A percentile compares a stretch with the other conserved stretches of the same genome.
Conservation (phyloP, 1,140 invertebrate species). For the Rhopalosiphum maidis region DNA sequence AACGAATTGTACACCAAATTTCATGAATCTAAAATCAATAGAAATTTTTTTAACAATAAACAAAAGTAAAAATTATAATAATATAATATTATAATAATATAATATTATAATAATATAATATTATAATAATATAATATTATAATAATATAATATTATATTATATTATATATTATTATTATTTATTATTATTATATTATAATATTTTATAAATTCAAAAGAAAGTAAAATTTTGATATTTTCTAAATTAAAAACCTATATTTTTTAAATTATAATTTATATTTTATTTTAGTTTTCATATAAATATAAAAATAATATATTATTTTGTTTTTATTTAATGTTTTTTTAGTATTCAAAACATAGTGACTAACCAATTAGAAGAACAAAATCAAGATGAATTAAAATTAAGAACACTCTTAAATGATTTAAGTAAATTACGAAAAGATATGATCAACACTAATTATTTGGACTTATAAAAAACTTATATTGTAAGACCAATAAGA, state of each 20-base stretch:
- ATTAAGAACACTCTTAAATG: neutral
- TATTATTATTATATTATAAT: no score
- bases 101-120: no score
- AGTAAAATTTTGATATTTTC: neutral
- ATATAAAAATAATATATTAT: no score
- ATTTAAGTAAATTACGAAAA: neutral
- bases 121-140: no score
- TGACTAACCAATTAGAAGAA: neutral
- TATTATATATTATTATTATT: no score
- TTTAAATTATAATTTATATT: no score
- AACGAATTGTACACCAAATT: constrained; percentile 1
- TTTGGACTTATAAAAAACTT: neutral
- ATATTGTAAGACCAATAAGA: neutral
- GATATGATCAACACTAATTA: constrained; percentile 17
- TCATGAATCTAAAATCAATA: neutral
- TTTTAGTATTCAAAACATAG: constrained; percentile 9
- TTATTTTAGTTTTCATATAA: no score
- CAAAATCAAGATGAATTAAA: neutral
- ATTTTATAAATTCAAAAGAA: constrained; percentile 61
- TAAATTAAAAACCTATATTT: neutral
- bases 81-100: no score
- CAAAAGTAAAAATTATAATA: constrained; percentile 29
- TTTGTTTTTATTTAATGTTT: neutral
- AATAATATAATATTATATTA: no score
- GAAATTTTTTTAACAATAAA: neutral